phyloP scores from a whole-genome alignment of 2,113 vertebrate species.

The Hyla sarda region DNA sequence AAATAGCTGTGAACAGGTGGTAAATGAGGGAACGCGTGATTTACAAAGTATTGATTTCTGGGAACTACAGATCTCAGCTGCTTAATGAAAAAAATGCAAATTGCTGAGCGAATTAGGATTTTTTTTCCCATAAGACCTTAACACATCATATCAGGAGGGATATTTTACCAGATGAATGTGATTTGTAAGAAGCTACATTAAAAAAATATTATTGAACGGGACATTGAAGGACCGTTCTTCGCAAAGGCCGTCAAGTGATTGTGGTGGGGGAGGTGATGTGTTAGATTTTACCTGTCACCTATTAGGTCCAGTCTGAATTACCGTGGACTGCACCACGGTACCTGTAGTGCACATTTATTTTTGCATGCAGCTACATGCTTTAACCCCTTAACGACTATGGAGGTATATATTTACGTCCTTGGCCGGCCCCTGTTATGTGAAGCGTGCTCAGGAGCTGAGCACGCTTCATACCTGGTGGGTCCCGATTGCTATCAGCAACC shows the following conservation, averaged over 20 bases:
- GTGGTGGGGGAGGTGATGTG: neutral
- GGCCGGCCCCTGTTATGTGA: too few species aligned
- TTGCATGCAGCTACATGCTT: too few species aligned
- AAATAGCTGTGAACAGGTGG: constrained; percentile 42
- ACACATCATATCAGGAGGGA: constrained; percentile 37
- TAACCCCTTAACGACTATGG: too few species aligned
- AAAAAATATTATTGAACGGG: neutral
- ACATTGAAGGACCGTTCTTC: neutral
- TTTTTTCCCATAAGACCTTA: constrained; percentile 34
- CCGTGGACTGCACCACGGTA: too few species aligned
- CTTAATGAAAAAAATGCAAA: constrained; percentile 59
- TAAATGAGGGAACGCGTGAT: constrained; percentile 33
- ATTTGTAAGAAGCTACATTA: neutral
- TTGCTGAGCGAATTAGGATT: constrained; percentile 15
- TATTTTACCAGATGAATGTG: constrained; percentile 33
- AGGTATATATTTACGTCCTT: too few species aligned
- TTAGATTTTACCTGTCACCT: too few species aligned
- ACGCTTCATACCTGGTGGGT: too few species aligned
- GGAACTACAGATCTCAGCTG: constrained; percentile 17
- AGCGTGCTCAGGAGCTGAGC: too few species aligned
- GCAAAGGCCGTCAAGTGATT: neutral
- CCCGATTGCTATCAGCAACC: too few species aligned
- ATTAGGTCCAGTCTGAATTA: too few species aligned
- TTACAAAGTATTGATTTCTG: constrained; percentile 51
- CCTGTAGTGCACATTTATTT: too few species aligned